Percentiles rank a stretch among this genome's conserved stretches.
These are phyloP conservation scores for Panonychus citri DNA, from an alignment of 1,140 invertebrate species.

Conservation along the genomic window DNA sequence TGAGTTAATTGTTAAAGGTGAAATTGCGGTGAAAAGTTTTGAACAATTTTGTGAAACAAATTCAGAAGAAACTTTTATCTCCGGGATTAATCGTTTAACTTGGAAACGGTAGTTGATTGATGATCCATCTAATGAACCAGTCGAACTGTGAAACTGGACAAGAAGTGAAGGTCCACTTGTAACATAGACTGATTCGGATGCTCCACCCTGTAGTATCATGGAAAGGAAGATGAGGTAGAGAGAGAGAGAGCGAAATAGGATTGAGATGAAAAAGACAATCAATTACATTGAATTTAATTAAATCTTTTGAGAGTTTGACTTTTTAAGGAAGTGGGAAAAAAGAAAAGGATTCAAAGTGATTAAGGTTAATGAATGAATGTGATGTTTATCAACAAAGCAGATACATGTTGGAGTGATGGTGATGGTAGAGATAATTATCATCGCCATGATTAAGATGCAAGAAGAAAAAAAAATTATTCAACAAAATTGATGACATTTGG, in stretches of 20 bases:
- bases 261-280: background rate
- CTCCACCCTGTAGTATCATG: conserved; percentile 6
- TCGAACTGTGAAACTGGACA: conserved; percentile 12
- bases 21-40: background rate
- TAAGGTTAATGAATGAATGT: too few species aligned
- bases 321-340: too few species aligned
- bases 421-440: too few species aligned
- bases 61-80: background rate
- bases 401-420: too few species aligned
- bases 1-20: too few species aligned
- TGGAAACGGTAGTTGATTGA: conserved; percentile 16
- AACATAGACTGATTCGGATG: conserved; percentile 10
- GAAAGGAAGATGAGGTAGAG: background rate
- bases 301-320: background rate
- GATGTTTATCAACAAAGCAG: too few species aligned
- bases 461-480: background rate
- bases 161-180: conserved; percentile 11
- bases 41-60: background rate
- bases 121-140: conserved; percentile 15
- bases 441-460: background rate
- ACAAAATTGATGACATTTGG: background rate
- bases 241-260: background rate
- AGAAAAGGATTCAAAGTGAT: too few species aligned
- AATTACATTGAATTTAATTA: background rate
- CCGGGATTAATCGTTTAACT: conserved; percentile 9